Conservation (phyloP, 92 coral and sea anemone genomes). For the Paramuricea clavata region DNA sequence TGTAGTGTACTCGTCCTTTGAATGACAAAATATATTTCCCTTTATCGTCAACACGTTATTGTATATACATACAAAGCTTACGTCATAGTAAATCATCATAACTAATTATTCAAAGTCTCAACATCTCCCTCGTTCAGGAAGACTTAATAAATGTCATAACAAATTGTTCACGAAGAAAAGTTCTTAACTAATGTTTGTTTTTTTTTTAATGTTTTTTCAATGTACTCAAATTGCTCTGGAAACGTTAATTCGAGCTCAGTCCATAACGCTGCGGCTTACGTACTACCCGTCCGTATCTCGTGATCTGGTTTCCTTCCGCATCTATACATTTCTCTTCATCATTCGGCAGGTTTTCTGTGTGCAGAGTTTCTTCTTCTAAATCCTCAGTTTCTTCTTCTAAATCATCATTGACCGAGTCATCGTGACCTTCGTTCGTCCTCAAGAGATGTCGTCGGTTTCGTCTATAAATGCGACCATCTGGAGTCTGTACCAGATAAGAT, state of each 20-base stretch:
- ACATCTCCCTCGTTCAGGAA: too few relatives aligned
- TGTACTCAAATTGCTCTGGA: too few relatives aligned
- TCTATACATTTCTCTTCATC: not conserved
- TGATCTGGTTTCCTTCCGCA: not conserved
- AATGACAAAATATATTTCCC: too few relatives aligned
- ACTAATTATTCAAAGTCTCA: too few relatives aligned
- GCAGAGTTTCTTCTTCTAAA: not conserved
- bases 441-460: not conserved
- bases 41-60: too few relatives aligned
- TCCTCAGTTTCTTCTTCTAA: not conserved
- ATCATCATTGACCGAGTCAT: not conserved
- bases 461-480: not conserved
- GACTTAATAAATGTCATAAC: too few relatives aligned
- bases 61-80: too few relatives aligned
- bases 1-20: too few relatives aligned
- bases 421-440: not conserved
- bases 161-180: too few relatives aligned
- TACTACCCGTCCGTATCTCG: not conserved
- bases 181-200: too few relatives aligned
- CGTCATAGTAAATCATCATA: too few relatives aligned
- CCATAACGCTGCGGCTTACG: conserved; percentile 1
- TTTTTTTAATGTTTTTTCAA: too few relatives aligned
- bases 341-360: not conserved
- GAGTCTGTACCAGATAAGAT: not conserved
- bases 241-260: not conserved